Conservation (phyloP, 2,888 invertebrate genomes). For the Sympetrum striolatum region DNA sequence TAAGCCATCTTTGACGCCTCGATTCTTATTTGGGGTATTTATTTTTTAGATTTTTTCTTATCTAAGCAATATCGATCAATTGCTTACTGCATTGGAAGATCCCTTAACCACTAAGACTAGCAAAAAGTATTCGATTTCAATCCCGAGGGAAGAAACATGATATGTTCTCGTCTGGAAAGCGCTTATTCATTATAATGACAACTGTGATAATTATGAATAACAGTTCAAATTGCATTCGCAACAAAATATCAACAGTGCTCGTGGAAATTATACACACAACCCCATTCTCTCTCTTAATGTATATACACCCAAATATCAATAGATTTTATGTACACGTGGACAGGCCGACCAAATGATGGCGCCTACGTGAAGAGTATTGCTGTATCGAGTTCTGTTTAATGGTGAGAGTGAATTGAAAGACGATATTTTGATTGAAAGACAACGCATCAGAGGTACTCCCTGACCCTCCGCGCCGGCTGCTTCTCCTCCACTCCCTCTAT, state of each 20-base stretch:
- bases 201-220: constrained; percentile 40
- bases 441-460: constrained; percentile 36
- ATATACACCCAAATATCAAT: constrained; percentile 21
- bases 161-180: constrained; percentile 42
- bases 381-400: constrained; percentile 23
- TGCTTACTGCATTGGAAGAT: constrained; percentile 29
- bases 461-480: not conserved
- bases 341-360: constrained; percentile 34
- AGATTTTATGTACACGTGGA: constrained; percentile 22
- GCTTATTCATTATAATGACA: constrained; percentile 41
- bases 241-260: constrained; percentile 42
- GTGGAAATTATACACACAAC: constrained; percentile 29
- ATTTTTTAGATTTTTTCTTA: constrained; percentile 18
- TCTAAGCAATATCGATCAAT: constrained; percentile 32
- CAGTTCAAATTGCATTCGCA: constrained; percentile 26
- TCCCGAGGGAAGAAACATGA: constrained; percentile 34
- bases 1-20: constrained; percentile 11
- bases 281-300: not conserved
- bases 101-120: constrained; percentile 37
- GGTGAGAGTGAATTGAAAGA: constrained; percentile 34
- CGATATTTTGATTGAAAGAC: constrained; percentile 38
- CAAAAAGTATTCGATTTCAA: constrained; percentile 42
- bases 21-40: not conserved
- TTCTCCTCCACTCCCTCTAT: constrained; percentile 18
- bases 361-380: constrained; percentile 34